Evolutionary conservation across 2,888 invertebrate genomes (phyloP).

Genomic region (Athalia circularis): DNA sequence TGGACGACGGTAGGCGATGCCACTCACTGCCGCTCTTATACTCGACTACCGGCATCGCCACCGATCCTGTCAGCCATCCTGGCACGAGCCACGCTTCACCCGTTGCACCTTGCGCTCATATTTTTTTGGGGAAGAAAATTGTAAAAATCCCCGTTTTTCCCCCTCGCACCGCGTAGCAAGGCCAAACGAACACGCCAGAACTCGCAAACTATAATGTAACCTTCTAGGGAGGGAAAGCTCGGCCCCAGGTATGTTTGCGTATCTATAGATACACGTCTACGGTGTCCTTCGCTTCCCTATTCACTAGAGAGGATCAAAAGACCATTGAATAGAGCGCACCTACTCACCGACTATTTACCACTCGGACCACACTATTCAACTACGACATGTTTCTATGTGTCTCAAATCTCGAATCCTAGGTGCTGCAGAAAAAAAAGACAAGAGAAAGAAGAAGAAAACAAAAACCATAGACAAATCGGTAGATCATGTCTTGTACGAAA

Average conservation of each 20-base stretch:
- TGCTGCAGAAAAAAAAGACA: no score
- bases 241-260: constrained; percentile 1
- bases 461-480: no score
- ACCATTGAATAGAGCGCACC: constrained; percentile 7
- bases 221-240: neutral
- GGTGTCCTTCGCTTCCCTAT: constrained; percentile 17
- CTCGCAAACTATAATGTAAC: no score
- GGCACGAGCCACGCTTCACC: constrained; percentile 45
- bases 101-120: constrained; percentile 35
- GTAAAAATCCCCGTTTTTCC: constrained; percentile 19
- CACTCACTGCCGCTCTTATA: constrained; percentile 40
- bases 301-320: neutral
- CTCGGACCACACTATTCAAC: no score
- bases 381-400: no score
- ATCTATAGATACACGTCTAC: no score
- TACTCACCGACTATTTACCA: constrained; percentile 21
- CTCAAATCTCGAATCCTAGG: no score
- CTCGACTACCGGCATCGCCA: constrained; percentile 44
- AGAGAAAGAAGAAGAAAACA: no score
- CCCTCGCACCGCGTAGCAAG: neutral
- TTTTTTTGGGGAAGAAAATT: constrained; percentile 34
- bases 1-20: constrained; percentile 43
- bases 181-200: neutral
- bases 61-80: constrained; percentile 33
- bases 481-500: no score